Percentiles rank a stretch among this genome's conserved stretches.
Conservation (phyloP, 2,797 vertebrate species). For the Spinus olivaceus region DNA sequence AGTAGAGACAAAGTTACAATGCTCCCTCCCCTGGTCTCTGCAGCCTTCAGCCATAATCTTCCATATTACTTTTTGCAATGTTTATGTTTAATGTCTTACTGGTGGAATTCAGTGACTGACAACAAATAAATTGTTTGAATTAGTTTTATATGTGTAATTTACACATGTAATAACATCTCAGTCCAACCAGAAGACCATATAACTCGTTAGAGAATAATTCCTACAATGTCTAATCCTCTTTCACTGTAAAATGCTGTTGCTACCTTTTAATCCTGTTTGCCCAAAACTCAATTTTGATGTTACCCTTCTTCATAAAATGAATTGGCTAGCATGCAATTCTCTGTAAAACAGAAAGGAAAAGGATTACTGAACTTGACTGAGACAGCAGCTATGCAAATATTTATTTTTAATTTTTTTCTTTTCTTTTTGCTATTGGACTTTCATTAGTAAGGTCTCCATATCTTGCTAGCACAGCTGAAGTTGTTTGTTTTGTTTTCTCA, state of each 20-base stretch:
- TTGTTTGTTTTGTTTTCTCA: background rate
- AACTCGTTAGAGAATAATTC: background rate
- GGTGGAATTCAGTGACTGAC: background rate
- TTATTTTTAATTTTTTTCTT: background rate
- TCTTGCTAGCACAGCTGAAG: background rate
- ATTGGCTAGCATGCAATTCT: background rate
- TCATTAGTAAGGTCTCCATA: background rate
- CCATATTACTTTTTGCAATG: background rate
- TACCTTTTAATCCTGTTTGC: background rate
- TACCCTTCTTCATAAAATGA: background rate
- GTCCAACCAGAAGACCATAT: background rate
- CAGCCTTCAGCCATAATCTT: background rate
- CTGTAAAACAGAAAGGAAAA: background rate
- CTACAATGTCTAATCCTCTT: background rate
- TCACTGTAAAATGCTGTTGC: background rate
- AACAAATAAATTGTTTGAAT: background rate
- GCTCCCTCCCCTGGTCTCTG: background rate
- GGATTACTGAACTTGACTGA: background rate
- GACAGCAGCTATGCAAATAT: background rate
- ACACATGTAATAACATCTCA: background rate
- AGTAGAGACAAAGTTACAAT: background rate
- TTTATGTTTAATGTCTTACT: background rate
- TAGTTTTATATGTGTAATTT: background rate
- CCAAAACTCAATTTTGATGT: background rate
- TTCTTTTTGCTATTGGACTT: background rate